phyloP scores from a whole-genome alignment of 2,113 vertebrate species.

The Hemiscyllium ocellatum region DNA sequence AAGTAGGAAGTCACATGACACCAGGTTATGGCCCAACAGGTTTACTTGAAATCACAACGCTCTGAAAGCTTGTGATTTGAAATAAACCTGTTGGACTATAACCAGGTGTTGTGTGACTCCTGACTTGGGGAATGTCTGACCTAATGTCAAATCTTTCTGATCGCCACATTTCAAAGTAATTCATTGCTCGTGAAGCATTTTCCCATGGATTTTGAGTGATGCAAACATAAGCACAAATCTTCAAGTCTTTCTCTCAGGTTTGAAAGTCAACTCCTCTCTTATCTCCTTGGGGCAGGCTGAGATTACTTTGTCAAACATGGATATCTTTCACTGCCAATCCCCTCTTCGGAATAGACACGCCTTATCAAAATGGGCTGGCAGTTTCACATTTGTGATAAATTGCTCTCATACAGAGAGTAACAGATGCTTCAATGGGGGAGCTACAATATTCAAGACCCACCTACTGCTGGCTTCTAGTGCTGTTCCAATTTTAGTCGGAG shows the following conservation, averaged over 20 bases:
- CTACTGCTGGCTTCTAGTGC: not conserved
- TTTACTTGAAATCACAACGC: too few relatives aligned
- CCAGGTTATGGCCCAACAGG: too few relatives aligned
- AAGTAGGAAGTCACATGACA: too few relatives aligned
- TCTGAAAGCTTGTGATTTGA: too few relatives aligned
- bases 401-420: not conserved
- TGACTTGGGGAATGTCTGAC: too few relatives aligned
- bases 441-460: not conserved
- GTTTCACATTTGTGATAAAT: not conserved
- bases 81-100: too few relatives aligned
- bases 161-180: too few relatives aligned
- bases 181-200: not conserved
- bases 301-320: not conserved
- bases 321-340: not conserved
- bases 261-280: not conserved
- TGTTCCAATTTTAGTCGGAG: not conserved
- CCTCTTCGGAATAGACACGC: not conserved
- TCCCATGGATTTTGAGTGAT: not conserved
- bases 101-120: too few relatives aligned
- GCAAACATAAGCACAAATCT: not conserved
- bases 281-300: not conserved
- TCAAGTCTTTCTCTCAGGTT: not conserved
- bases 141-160: too few relatives aligned
- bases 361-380: not conserved
- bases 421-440: not conserved